Evolutionary conservation across 2,888 invertebrate species (phyloP).

Genomic region (Acanthopleura granulata): DNA sequence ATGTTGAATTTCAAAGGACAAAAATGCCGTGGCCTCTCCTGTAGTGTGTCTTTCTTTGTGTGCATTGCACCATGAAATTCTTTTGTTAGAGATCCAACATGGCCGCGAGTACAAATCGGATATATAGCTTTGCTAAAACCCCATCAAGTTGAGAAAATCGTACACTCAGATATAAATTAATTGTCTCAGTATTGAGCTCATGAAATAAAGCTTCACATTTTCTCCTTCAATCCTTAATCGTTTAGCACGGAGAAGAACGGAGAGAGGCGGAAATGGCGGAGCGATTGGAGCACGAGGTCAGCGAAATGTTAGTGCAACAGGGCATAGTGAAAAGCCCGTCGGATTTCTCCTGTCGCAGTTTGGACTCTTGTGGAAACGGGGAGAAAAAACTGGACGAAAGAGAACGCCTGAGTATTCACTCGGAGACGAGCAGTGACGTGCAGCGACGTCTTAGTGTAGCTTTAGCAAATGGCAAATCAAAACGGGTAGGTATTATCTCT

Average conservation of each 20-base stretch:
- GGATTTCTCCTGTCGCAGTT: conserved; percentile 91
- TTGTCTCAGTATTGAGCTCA: too few species aligned
- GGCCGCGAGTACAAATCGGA: too few species aligned
- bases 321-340: conserved; percentile 89
- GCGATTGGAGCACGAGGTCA: conserved; percentile 35
- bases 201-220: neutral
- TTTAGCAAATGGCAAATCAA: conserved; percentile 75
- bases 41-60: too few species aligned
- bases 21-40: too few species aligned
- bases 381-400: conserved; percentile 74
- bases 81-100: too few species aligned
- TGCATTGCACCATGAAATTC: too few species aligned
- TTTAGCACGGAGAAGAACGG: conserved; percentile 38
- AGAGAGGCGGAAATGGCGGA: conserved; percentile 36
- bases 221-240: conserved; percentile 10
- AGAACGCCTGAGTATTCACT: conserved; percentile 84
- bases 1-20: too few species aligned
- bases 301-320: conserved; percentile 40
- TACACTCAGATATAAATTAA: too few species aligned
- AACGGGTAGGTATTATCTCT: conserved; percentile 80
- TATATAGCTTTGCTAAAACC: too few species aligned
- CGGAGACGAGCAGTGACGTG: conserved; percentile 64
- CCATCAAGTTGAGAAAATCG: too few species aligned
- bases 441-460: conserved; percentile 34
- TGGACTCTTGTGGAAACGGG: conserved; percentile 83